Evolutionary conservation across 64 coral and sea anemone genomes (phyloP), one percentile per base, ranked within the genome.

Genomic region (Pocillopora verrucosa): DNA sequence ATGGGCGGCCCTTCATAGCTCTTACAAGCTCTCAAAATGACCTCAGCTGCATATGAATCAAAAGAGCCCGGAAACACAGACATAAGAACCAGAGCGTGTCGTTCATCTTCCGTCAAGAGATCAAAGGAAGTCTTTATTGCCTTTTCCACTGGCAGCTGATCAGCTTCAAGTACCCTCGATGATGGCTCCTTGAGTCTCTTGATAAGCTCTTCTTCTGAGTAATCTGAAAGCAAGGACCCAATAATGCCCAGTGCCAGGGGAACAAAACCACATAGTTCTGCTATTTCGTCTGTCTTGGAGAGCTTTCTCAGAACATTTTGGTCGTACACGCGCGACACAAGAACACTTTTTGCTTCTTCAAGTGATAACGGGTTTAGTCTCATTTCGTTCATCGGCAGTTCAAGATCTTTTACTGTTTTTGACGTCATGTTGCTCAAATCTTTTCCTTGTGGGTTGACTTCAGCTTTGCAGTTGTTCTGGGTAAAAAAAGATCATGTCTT

Each of bases 181-280:
- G 90, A 73, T 16, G 86, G n/a, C 5, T 78, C 13, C 2, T 76
- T 26, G 2, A 91, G 73, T 13, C 16, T 16, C 11, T 78, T 13
- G 15, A 86, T 78, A 9, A 91, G 35, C 14, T 36, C 36, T 5
- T 91, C 73, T 56, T 68, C 65, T 5, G 11, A 67, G 61, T 56
- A 86, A 22, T 86, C 61, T 56, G 73, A 77, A 30, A 86, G 65
- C 51, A 91, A 61, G 13, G 90, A 76, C 36, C 90, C 73, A 25
- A 57, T 37, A 59, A 92, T 88, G 76, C 84, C 74, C 22, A 92
- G 86, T 15, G 65, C 76, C 56, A 92, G 56, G 36, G 91, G 91
- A 26, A 58, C 67, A 59, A 36, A 19, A 30, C 78, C 91, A 72
- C 91, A 92, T 1, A 92, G 65, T 1, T 88, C 17, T 4, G 58